Percentiles rank a stretch among this genome's conserved stretches.
Conservation (phyloP, 2,113 vertebrate genomes). For the Falco punctatus region DNA sequence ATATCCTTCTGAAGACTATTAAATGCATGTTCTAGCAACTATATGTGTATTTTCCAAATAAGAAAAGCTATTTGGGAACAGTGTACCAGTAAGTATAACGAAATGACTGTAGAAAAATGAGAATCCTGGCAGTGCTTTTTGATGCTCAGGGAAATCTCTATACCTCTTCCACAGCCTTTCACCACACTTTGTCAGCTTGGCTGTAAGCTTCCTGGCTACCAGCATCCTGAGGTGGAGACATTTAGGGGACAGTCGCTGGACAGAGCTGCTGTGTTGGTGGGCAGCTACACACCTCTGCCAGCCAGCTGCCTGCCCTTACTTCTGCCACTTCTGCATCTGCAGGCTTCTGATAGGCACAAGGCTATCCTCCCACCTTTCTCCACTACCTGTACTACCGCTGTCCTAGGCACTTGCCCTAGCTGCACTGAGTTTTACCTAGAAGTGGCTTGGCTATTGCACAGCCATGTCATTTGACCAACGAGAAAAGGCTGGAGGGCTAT, state of each 20-base stretch:
- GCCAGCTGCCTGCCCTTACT: background rate
- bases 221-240: background rate
- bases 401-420: background rate
- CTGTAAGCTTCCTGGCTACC: background rate
- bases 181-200: background rate
- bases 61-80: background rate
- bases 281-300: background rate
- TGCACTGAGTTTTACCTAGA: background rate
- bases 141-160: background rate
- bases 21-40: background rate
- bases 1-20: background rate
- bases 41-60: background rate
- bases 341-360: background rate
- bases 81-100: background rate
- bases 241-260: background rate
- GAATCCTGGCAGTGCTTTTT: background rate
- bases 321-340: background rate
- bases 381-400: background rate
- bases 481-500: background rate
- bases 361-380: background rate
- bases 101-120: background rate
- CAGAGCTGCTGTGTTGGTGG: background rate
- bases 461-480: background rate
- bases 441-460: background rate
- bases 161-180: background rate